These are phyloP conservation scores for Leptinotarsa juncta DNA, from an alignment of 2,888 invertebrate species.

Conservation along the genomic window DNA sequence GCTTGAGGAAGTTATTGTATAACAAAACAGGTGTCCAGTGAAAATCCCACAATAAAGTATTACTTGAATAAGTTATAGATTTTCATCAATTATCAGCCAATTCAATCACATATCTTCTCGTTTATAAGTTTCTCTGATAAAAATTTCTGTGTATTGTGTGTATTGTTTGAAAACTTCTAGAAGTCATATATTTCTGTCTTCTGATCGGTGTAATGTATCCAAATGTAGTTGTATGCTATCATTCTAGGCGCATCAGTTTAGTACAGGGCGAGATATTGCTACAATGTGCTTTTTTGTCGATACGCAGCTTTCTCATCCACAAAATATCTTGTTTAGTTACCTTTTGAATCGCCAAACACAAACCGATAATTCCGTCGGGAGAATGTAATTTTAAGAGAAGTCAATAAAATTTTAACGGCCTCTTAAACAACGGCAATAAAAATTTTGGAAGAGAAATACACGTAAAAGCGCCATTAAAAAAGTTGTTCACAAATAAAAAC, in stretches of 20 bases:
- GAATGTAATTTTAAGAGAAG: slow-evolving; percentile 23
- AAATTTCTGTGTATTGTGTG: too few relatives aligned
- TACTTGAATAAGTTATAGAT: too few relatives aligned
- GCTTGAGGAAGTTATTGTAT: too few relatives aligned
- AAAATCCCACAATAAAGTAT: too few relatives aligned
- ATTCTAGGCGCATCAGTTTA: background rate
- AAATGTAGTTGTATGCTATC: too few relatives aligned
- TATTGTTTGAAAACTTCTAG: too few relatives aligned
- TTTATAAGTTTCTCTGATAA: too few relatives aligned
- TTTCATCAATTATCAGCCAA: too few relatives aligned
- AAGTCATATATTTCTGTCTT: too few relatives aligned
- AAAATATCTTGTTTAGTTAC: slow-evolving; percentile 8
- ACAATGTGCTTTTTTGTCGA: background rate
- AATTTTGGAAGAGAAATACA: slow-evolving; percentile 22
- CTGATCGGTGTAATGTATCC: too few relatives aligned
- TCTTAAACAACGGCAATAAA: slow-evolving; percentile 27
- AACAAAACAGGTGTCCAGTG: too few relatives aligned
- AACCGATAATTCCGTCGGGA: slow-evolving; percentile 1
- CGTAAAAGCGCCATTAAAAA: slow-evolving; percentile 25
- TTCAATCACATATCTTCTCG: too few relatives aligned
- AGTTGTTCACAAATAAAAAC: slow-evolving; percentile 17
- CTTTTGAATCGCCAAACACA: slow-evolving; percentile 6
- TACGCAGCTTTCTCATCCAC: background rate
- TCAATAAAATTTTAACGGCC: slow-evolving; percentile 25
- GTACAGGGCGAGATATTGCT: background rate